Conservation (phyloP, 2,113 vertebrate genomes). For the Nettapus auritus region DNA sequence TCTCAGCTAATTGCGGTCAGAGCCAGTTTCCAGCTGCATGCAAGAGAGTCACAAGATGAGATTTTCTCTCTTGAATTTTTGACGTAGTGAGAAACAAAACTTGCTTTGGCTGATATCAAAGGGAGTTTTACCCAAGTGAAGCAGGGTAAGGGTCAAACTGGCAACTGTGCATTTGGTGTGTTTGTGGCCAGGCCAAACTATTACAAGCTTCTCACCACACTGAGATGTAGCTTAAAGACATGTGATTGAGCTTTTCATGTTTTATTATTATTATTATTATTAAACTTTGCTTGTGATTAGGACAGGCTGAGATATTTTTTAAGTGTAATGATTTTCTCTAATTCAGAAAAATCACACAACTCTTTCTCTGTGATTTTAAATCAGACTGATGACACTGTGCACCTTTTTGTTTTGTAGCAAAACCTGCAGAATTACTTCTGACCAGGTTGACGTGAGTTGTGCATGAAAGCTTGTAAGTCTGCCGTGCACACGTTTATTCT, state of each 20-base stretch:
- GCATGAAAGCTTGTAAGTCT: background rate
- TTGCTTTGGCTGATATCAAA: background rate
- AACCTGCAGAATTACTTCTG: background rate
- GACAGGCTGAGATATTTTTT: background rate
- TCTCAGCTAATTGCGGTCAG: background rate
- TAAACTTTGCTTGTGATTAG: background rate
- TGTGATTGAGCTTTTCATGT: background rate
- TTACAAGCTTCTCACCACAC: background rate
- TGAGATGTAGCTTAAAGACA: background rate
- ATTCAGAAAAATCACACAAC: background rate
- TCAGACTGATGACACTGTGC: background rate
- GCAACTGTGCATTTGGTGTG: background rate
- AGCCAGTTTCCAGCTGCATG: background rate
- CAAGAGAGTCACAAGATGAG: background rate
- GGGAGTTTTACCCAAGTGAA: background rate
- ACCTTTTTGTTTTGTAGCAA: background rate
- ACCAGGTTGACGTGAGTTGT: background rate
- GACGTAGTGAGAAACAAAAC: background rate
- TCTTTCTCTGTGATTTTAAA: background rate
- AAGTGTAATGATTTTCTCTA: background rate
- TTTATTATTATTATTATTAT: background rate
- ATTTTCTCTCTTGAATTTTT: background rate
- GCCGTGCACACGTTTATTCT: fast-evolving
- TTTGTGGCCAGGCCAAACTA: background rate
- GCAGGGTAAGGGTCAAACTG: background rate